phyloP scores from a whole-genome alignment of 2,113 vertebrate species.

The Oreochromis tanganicae region DNA sequence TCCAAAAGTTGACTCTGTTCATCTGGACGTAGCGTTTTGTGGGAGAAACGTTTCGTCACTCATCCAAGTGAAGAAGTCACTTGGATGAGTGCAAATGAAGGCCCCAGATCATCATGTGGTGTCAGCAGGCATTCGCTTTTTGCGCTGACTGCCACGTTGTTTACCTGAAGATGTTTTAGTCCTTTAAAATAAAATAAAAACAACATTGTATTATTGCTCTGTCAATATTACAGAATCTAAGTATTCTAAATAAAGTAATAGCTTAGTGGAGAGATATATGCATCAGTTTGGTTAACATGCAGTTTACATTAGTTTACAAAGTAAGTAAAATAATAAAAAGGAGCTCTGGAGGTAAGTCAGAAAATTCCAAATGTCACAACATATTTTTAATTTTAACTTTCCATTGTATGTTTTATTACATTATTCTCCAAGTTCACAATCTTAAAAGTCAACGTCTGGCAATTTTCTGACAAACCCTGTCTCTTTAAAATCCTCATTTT shows the following conservation, averaged over 20 bases:
- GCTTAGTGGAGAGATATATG: fast-evolving
- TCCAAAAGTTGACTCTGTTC: not conserved
- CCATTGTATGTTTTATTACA: not conserved
- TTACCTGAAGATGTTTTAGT: not conserved
- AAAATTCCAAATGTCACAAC: not conserved
- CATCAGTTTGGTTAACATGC: not conserved
- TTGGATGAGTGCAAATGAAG: not conserved
- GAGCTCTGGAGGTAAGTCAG: not conserved
- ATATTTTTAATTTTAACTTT: not conserved
- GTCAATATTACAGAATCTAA: not conserved
- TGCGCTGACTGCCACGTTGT: not conserved
- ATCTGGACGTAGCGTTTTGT: fast-evolving
- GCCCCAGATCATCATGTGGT: not conserved
- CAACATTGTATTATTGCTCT: not conserved
- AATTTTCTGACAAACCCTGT: no score
- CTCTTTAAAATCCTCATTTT: no score
- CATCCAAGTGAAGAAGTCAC: not conserved
- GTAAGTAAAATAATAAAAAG: not conserved
- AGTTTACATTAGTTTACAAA: not conserved
- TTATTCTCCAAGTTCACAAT: not conserved
- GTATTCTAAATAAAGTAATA: fast-evolving
- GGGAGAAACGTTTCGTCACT: fast-evolving
- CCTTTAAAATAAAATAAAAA: not conserved
- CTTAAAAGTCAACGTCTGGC: not conserved
- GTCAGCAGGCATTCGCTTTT: not conserved